These are phyloP conservation scores for Potamilus streckersoni DNA, from an alignment of 1,140 invertebrate genomes.

Conservation along the genomic window DNA sequence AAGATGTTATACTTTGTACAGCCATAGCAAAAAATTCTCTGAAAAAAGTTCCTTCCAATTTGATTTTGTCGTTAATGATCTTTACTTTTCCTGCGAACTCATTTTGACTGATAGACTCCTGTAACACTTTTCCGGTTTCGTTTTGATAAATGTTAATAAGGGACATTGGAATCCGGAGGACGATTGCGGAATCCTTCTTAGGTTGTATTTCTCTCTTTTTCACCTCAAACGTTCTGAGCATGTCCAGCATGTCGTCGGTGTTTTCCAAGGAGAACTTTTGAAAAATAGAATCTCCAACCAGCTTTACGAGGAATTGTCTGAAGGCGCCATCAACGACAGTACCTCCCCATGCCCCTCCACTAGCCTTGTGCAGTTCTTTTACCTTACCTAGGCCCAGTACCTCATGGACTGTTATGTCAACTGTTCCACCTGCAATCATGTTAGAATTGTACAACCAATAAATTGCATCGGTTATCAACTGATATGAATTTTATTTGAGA, in stretches of 20 bases:
- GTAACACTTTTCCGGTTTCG: constrained; percentile 9
- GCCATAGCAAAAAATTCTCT: constrained; percentile 29
- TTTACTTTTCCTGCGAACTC: constrained; percentile 24
- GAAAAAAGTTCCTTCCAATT: constrained; percentile 22
- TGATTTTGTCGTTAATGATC: constrained; percentile 6
- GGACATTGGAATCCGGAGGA: constrained; percentile 19
- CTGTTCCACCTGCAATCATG: constrained; percentile 15
- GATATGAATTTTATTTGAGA: background rate
- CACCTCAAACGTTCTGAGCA: constrained; percentile 24
- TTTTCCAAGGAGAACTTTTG: constrained; percentile 18
- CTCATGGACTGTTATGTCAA: constrained; percentile 27
- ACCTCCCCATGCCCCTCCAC: constrained; percentile 16
- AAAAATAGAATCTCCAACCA: constrained; percentile 17
- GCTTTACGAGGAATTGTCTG: constrained; percentile 25
- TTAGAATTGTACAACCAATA: background rate
- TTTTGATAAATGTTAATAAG: constrained; percentile 19
- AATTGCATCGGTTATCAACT: background rate
- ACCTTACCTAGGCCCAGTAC: constrained; percentile 8
- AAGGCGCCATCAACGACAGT: constrained; percentile 24
- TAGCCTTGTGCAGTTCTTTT: constrained; percentile 12
- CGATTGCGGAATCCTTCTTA: background rate
- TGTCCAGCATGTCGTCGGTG: constrained; percentile 17
- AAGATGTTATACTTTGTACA: constrained; percentile 18
- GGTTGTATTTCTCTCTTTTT: constrained; percentile 19
- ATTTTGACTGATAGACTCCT: constrained; percentile 19